Conservation (phyloP, 2,888 invertebrate species). For the Morinoia aosen region DNA sequence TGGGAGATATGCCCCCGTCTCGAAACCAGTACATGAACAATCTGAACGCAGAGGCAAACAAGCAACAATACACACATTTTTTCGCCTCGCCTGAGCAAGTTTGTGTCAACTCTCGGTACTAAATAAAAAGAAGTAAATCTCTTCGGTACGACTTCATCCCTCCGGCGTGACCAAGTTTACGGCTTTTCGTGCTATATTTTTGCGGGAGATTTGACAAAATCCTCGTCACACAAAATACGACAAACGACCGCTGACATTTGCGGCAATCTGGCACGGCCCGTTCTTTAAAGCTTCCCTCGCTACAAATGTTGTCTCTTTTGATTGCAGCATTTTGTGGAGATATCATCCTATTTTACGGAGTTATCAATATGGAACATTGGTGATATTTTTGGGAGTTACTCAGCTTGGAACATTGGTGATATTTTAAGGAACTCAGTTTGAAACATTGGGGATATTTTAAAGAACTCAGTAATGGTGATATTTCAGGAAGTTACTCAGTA, state of each 20-base stretch:
- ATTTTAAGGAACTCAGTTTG: background rate
- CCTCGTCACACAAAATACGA: constrained; percentile 39
- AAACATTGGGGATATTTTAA: background rate
- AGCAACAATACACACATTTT: background rate
- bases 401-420: background rate
- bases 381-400: background rate
- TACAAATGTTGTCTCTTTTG: background rate
- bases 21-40: background rate
- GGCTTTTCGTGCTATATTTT: constrained; percentile 35
- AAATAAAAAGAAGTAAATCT: constrained; percentile 45
- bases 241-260: constrained; percentile 51
- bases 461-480: too few species aligned
- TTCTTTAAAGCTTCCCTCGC: background rate
- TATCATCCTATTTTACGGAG: background rate
- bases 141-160: constrained; percentile 37
- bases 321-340: background rate
- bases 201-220: constrained; percentile 45
- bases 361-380: background rate
- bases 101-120: background rate
- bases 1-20: background rate
- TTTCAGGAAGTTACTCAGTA: too few species aligned
- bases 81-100: background rate
- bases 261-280: constrained; percentile 19
- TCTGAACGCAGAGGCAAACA: background rate
- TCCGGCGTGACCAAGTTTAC: constrained; percentile 7